Evolutionary conservation across 2,113 vertebrate genomes (phyloP).

Genomic region (Microtus pennsylvanicus): DNA sequence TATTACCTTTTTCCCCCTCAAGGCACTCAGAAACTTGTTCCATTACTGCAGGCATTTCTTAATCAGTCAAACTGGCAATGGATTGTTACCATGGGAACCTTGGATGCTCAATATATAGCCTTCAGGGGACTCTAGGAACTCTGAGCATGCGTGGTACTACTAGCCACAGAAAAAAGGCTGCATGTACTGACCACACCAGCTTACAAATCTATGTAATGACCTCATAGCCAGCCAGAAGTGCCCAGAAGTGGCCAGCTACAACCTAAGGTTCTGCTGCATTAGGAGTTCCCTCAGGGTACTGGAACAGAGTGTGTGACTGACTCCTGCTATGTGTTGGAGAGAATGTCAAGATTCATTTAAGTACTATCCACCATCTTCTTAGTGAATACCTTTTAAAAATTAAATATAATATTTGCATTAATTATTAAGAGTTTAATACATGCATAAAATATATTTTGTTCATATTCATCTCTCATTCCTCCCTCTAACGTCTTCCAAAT

Average conservation of each 20-base stretch:
- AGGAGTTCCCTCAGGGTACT: no score
- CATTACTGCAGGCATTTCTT: neutral
- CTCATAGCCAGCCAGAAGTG: neutral
- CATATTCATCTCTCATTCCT: neutral
- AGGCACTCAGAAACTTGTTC: neutral
- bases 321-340: neutral
- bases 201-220: neutral
- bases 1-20: neutral
- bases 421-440: neutral
- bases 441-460: neutral
- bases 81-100: neutral
- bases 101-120: neutral
- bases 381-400: neutral
- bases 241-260: neutral
- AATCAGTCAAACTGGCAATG: neutral
- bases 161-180: neutral
- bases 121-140: neutral
- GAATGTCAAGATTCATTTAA: neutral
- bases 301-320: neutral
- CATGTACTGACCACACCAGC: accelerated
- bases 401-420: neutral
- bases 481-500: neutral
- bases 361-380: neutral
- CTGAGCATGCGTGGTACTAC: neutral
- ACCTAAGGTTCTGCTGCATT: no score